Evolutionary conservation across 2,113 vertebrate species (phyloP), one percentile per base, ranked within the genome.

Genomic region (Lanius ludovicianus): DNA sequence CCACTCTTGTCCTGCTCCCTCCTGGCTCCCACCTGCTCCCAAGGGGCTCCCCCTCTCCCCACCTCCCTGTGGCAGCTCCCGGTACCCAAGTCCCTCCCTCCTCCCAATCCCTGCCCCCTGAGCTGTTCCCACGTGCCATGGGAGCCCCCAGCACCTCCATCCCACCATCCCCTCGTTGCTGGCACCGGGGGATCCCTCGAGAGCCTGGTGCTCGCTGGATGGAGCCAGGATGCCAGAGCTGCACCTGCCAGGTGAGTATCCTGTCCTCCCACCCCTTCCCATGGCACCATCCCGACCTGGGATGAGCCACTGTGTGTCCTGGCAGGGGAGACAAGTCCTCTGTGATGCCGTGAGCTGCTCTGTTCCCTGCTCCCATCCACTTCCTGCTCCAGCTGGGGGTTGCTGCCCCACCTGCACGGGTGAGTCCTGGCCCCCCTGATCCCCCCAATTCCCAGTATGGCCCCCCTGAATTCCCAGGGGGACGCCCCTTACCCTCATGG

Each of bases 331-430:
- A 9, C 86, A 28, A 60, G 96, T 98, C 84, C 84, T 95, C 28
- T 98, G 98, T 31, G 93, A 90, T 15, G 42, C 80, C 2, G 22
- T 96, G 78, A 93, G 46, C 6, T 98, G 98, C 93, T 88, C 95
- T 1, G 7, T 94, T 31, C 16, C 75, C 79, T 98, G 98, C 69
- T 98, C 98, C 69, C 98, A 98, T 46, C 98, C 98, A 0, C 59
- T 98, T 79, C 97, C 97, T 1, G 27, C 97, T 22, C 52, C 59
- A 1, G 81, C 97, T 0, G 97, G 89, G 8, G 56, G 81, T 4
- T 98, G 98, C 82, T 98, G 98, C 56, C 97, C 98, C 7, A 90
- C 68, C 2, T 98, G 98, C 37, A 33, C 96, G 50, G 98, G 98
- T 98, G 75, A 97, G 96, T 67, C 52, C 49, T 0, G 0, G 10